Conservation (phyloP, 1,140 invertebrate genomes). For the Halyomorpha halys region DNA sequence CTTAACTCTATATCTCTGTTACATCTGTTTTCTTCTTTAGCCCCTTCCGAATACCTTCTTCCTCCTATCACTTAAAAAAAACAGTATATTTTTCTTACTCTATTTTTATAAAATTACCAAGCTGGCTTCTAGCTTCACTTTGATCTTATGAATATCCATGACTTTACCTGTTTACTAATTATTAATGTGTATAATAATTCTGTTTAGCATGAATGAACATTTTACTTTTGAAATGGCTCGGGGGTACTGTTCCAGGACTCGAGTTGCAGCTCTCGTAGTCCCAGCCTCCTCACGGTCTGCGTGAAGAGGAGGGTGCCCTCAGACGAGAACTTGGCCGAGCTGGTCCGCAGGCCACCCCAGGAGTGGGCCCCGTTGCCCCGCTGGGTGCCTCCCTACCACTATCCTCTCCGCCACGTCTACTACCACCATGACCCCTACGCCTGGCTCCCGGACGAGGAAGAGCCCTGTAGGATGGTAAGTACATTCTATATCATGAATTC, state of each 20-base stretch:
- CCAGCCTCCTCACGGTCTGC: constrained; percentile 72
- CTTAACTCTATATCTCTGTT: no score
- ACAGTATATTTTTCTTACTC: no score
- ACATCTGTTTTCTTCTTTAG: no score
- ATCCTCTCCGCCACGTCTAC: constrained; percentile 51
- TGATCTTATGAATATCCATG: no score
- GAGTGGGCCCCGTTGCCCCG: constrained; percentile 61
- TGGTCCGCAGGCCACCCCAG: constrained; percentile 36
- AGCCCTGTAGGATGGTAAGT: constrained; percentile 55
- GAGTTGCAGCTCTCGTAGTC: constrained; percentile 45
- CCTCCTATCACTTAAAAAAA: no score
- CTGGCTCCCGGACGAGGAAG: constrained; percentile 64
- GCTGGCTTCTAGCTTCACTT: no score
- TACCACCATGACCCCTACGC: constrained; percentile 65
- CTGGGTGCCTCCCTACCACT: constrained; percentile 41
- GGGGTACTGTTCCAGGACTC: constrained; percentile 33
- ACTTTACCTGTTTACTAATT: no score
- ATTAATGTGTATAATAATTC: no score
- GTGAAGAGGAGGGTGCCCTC: constrained; percentile 68
- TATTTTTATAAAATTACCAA: no score
- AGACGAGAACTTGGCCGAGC: constrained; percentile 69
- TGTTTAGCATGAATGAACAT: no score
- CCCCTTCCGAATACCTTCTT: no score
- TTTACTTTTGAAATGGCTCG: neutral
- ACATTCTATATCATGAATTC: no score